These are phyloP conservation scores for Blastobasis lacticolella DNA, from an alignment of 2,888 invertebrate species.

Conservation along the genomic window DNA sequence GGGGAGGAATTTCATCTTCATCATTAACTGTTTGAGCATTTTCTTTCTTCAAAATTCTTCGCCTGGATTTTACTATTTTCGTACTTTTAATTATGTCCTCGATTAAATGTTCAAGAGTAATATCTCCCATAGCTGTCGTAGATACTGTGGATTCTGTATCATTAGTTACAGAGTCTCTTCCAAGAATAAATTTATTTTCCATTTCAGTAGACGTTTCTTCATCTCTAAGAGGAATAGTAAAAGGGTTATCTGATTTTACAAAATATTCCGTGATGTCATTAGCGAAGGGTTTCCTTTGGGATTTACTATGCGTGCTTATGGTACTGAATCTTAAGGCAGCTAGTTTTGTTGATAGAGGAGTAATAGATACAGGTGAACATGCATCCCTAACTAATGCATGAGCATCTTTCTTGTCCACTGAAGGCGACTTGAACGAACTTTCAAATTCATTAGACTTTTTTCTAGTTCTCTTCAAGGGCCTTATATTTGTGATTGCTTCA, in stretches of 20 bases:
- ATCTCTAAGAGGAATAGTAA: slow-evolving; percentile 50
- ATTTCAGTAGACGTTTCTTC: slow-evolving; percentile 65
- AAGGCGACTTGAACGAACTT: slow-evolving; percentile 62
- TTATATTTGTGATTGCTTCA: slow-evolving; percentile 44
- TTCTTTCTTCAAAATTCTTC: slow-evolving; percentile 45
- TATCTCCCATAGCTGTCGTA: slow-evolving; percentile 69
- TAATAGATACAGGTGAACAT: slow-evolving; percentile 67
- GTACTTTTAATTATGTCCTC: slow-evolving; percentile 77
- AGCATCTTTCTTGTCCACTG: slow-evolving; percentile 56
- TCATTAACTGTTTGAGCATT: slow-evolving; percentile 22
- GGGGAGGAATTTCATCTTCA: slow-evolving; percentile 41
- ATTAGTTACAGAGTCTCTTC: slow-evolving; percentile 46
- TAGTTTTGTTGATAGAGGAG: slow-evolving; percentile 75
- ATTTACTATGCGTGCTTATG: slow-evolving; percentile 55
- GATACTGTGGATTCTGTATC: slow-evolving; percentile 61
- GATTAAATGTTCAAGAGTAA: slow-evolving; percentile 74
- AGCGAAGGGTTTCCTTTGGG: slow-evolving; percentile 37
- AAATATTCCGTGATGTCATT: slow-evolving; percentile 68
- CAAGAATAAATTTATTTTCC: slow-evolving; percentile 65
- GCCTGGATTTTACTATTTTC: slow-evolving; percentile 59
- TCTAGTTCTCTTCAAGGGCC: slow-evolving; percentile 56
- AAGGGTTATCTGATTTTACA: slow-evolving; percentile 64
- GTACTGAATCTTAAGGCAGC: slow-evolving; percentile 74
- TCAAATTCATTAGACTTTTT: slow-evolving; percentile 65
- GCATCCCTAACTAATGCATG: slow-evolving; percentile 59